phyloP scores from a whole-genome alignment of 2,797 vertebrate species.

The Lutjanus campechanus region DNA sequence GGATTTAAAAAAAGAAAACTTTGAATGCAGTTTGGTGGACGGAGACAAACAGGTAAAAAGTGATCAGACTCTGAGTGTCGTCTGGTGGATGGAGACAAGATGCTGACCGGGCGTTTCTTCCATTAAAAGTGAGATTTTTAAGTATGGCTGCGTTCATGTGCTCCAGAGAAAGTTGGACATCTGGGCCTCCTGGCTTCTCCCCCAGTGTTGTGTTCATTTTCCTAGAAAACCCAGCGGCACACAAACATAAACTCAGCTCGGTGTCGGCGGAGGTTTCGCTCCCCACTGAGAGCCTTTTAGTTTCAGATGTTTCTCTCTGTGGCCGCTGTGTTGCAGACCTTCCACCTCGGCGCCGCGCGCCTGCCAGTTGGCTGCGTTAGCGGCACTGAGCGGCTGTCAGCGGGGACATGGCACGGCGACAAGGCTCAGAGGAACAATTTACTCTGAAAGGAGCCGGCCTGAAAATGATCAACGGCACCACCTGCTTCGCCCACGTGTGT shows the following conservation, averaged over 20 bases:
- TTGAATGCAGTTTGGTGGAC: background rate
- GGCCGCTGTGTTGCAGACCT: constrained; percentile 42
- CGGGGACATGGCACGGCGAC: constrained; percentile 59
- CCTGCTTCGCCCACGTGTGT: constrained; percentile 70
- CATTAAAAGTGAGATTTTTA: background rate
- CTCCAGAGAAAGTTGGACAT: constrained; percentile 11
- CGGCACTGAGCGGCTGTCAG: constrained; percentile 61
- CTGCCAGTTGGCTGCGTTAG: constrained; percentile 63
- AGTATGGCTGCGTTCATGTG: constrained; percentile 15
- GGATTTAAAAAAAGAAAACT: background rate
- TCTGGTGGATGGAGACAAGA: background rate
- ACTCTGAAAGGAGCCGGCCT: constrained; percentile 68
- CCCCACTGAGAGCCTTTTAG: constrained; percentile 48
- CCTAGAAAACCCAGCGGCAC: background rate
- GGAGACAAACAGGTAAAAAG: too few species aligned
- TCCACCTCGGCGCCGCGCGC: constrained; percentile 49
- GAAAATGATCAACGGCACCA: constrained; percentile 73
- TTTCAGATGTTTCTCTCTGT: constrained; percentile 59
- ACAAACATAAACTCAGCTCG: background rate
- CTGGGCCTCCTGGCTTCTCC: background rate
- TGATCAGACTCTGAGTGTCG: background rate
- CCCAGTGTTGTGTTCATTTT: constrained; percentile 40
- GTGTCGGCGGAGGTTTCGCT: constrained; percentile 38
- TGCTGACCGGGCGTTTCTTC: background rate
- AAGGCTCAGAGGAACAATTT: constrained; percentile 68